These are phyloP conservation scores for Gymnogyps californianus DNA, from an alignment of 2,113 vertebrate species.

Conservation along the genomic window DNA sequence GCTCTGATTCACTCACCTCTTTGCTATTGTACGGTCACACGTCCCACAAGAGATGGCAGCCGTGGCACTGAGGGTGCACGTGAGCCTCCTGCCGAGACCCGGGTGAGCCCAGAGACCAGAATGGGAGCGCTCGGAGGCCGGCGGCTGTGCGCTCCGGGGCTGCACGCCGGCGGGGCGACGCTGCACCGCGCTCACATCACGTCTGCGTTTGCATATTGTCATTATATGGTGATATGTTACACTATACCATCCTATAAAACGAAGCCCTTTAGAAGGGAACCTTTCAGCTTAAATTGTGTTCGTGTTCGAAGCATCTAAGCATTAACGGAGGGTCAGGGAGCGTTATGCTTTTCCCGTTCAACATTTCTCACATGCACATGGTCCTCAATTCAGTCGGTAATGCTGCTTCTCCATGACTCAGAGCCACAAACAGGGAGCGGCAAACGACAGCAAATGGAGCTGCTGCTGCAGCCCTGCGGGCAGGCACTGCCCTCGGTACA, in stretches of 20 bases:
- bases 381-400: background rate
- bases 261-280: background rate
- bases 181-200: accelerated
- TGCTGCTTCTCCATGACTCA: background rate
- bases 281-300: background rate
- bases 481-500: background rate
- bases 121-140: background rate
- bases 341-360: background rate
- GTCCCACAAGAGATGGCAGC: background rate
- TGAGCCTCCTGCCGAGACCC: background rate
- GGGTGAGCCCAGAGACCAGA: background rate
- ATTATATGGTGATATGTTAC: accelerated
- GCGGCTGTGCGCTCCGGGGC: background rate
- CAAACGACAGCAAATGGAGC: accelerated
- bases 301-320: accelerated
- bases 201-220: accelerated
- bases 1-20: background rate
- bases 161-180: background rate
- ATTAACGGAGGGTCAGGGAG: background rate
- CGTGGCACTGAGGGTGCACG: background rate
- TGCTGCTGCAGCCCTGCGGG: accelerated
- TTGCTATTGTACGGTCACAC: background rate
- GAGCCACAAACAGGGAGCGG: background rate
- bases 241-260: background rate
- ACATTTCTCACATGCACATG: accelerated